phyloP scores from a whole-genome alignment of 2,797 vertebrate species.

The Numenius phaeopus region DNA sequence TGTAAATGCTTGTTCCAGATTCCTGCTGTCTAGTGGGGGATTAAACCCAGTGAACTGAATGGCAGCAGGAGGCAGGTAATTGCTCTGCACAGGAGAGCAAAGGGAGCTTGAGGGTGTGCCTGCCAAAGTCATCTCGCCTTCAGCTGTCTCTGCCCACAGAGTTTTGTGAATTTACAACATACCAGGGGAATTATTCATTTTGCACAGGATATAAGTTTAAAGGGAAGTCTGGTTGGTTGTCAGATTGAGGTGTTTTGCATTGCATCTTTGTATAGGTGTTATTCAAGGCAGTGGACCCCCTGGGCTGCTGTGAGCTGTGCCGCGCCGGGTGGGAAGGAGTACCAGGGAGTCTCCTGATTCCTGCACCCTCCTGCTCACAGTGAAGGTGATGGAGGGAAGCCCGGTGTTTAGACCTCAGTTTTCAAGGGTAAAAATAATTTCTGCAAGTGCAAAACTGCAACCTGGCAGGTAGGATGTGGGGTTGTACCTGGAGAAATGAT shows the following conservation, averaged over 20 bases:
- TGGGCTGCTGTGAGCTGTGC: background rate
- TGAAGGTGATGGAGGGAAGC: background rate
- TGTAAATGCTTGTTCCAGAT: background rate
- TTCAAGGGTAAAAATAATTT: background rate
- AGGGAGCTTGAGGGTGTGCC: background rate
- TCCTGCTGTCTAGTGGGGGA: background rate
- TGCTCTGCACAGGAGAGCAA: background rate
- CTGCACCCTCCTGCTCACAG: background rate
- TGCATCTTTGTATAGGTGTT: background rate
- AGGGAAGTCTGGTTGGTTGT: too few relatives aligned
- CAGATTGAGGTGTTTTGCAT: background rate
- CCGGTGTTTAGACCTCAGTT: background rate
- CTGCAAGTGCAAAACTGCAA: background rate
- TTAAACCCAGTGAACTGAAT: background rate
- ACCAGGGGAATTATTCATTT: background rate
- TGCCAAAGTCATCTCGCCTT: rapidly evolving
- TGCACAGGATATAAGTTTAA: rapidly evolving
- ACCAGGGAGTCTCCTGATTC: background rate
- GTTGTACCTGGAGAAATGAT: background rate
- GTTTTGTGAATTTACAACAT: rapidly evolving
- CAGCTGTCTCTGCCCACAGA: rapidly evolving
- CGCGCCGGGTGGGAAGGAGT: rapidly evolving
- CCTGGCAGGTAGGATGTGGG: background rate
- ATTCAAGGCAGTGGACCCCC: background rate
- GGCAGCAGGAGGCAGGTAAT: background rate